Percentiles rank a stretch among this genome's conserved stretches.
phyloP scores from a whole-genome alignment of 2,113 vertebrate genomes.

The Struthidea cinerea region DNA sequence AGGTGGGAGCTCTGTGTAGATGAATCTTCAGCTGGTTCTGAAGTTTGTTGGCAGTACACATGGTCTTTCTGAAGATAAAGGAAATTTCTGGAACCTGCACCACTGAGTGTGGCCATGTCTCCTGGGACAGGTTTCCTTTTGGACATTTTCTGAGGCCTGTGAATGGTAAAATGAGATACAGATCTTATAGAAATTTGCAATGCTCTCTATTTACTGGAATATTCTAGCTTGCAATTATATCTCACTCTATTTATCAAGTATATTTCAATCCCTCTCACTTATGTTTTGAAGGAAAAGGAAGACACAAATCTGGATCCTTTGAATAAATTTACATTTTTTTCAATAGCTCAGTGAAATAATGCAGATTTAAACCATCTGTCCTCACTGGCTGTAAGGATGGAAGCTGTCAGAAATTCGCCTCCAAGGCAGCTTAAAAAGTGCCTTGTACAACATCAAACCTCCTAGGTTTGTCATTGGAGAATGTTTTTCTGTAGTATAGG shows the following conservation, averaged over 20 bases:
- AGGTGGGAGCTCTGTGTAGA: not conserved
- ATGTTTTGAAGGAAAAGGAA: not conserved
- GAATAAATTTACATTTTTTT: conserved; percentile 26
- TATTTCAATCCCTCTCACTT: not conserved
- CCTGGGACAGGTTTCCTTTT: not conserved
- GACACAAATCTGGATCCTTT: not conserved
- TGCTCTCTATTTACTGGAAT: not conserved
- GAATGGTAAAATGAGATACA: not conserved
- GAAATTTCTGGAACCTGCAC: not conserved
- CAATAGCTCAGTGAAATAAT: not conserved
- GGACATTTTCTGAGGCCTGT: not conserved
- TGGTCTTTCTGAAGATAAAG: not conserved
- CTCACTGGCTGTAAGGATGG: not conserved
- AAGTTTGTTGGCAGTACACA: not conserved
- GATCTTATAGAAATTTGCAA: not conserved
- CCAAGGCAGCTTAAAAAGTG: not conserved
- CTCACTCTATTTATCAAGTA: not conserved
- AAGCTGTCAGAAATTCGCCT: not conserved
- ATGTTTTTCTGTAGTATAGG: not conserved
- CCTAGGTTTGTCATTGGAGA: not conserved
- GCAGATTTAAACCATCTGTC: conserved; percentile 28
- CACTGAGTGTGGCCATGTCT: not conserved
- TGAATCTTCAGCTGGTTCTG: not conserved
- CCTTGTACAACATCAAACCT: not conserved
- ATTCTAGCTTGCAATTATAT: not conserved